Evolutionary conservation across 2,113 vertebrate species (phyloP).

Genomic region (Cercocebus atys): DNA sequence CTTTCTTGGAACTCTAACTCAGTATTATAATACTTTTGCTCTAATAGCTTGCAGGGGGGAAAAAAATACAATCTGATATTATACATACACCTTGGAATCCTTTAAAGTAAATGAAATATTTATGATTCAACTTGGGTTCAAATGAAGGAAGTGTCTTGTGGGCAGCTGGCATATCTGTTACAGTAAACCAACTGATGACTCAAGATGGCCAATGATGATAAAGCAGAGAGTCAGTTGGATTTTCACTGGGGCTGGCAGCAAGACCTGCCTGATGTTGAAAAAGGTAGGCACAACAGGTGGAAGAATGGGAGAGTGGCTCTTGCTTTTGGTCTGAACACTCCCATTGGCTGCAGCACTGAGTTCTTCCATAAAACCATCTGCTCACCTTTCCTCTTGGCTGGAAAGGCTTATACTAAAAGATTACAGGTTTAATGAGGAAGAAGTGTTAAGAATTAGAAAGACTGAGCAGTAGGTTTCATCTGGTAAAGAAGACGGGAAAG

Average conservation of each 20-base stretch:
- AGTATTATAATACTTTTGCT: not conserved
- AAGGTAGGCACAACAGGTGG: not conserved
- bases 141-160: not conserved
- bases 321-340: not conserved
- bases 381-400: not conserved
- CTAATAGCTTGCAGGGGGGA: not conserved
- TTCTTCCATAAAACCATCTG: not conserved
- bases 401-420: not conserved
- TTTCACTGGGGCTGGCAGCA: not conserved
- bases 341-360: not conserved
- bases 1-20: not conserved
- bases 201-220: not conserved
- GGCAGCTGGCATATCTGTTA: not conserved
- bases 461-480: not conserved
- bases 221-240: not conserved
- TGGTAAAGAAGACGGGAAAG: not conserved
- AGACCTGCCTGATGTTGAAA: not conserved
- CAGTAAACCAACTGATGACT: not conserved
- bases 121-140: not conserved
- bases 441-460: not conserved
- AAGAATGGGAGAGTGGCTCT: not conserved
- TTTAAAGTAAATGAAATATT: constrained; percentile 26
- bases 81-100: not conserved
- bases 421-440: not conserved
- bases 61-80: not conserved